Evolutionary conservation across 2,113 vertebrate genomes (phyloP), one percentile per base, ranked within the genome.

Genomic region (Pluvialis apricaria): DNA sequence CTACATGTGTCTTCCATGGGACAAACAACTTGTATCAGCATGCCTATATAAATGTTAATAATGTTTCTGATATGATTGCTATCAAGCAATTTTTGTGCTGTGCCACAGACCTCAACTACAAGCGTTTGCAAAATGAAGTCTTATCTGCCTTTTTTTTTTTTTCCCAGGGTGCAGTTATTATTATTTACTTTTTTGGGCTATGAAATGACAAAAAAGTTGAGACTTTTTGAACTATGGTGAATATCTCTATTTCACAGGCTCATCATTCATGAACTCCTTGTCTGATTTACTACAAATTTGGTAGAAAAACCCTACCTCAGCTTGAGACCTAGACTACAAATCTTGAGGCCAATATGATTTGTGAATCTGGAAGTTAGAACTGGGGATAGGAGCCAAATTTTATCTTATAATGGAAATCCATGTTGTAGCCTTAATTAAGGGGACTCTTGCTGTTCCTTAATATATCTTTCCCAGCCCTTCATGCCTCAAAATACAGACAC

Each of bases 211-310:
- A 94, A 92, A 82, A 87, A 47, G 28, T 91, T 88, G 42, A 82
- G 45, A 80, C 34, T 94, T 92, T 82, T 70, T 91, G 70, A 97
- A 91, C 91, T 87, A 32, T 26, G 26, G 18, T 88, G 84, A 91
- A 95, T 64, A 91, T 93, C 93, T 94, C 38, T 90, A 78, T 96
- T 91, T 91, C 85, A 60, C 15, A 47, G 45, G 38, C 66, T 90
- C 82, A 58, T 92, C 95, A 94, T 78, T 96, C 92, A 88, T 55
- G 7, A 88, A 34, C 13, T 84, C 11, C 38, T 76, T 85, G 57
- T 85, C 66, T 92, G 81, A 95, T 90, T 97, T 96, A 96, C 82
- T 81, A 55, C 75, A 91, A 88, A 93, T 94, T 90, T 90, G 42
- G 85, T 83, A 64, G 54, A 73, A 90, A 93, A 93, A 58, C 21